A percentile compares a stretch with the other conserved stretches of the same genome.
Conservation (phyloP, 2,113 vertebrate species). For the Tonatia bakeri region DNA sequence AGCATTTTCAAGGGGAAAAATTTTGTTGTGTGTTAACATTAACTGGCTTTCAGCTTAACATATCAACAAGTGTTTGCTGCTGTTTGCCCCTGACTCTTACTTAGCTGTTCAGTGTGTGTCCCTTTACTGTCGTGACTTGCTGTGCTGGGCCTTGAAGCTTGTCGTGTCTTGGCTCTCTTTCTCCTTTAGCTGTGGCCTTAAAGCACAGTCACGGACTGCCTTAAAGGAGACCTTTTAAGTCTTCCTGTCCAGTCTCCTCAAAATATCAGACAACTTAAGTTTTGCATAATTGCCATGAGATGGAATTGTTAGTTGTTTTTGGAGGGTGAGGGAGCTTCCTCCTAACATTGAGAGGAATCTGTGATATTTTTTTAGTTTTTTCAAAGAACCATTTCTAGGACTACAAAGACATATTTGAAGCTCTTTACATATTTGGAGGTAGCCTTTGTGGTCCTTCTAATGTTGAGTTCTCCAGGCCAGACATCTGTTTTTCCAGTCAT, state of each 20-base stretch:
- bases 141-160: neutral
- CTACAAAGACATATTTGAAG: neutral
- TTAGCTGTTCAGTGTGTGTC: neutral
- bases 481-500: slow-evolving; percentile 50
- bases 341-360: slow-evolving; percentile 44
- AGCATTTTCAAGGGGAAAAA: neutral
- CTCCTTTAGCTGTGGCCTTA: neutral
- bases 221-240: slow-evolving; percentile 13
- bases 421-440: neutral
- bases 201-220: neutral
- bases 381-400: slow-evolving; percentile 39
- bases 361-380: neutral
- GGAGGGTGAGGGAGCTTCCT: slow-evolving; percentile 14
- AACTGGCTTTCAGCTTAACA: neutral
- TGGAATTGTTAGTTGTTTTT: slow-evolving; percentile 48
- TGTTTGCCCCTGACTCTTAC: neutral
- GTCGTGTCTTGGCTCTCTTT: neutral
- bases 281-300: neutral
- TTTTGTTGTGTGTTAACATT: neutral
- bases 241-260: neutral
- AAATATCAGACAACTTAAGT: neutral
- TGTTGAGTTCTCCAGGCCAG: neutral
- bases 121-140: neutral
- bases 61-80: neutral
- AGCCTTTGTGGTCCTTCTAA: neutral